Conservation (phyloP, 2,888 invertebrate species). For the Pachliopta kotzebuea region DNA sequence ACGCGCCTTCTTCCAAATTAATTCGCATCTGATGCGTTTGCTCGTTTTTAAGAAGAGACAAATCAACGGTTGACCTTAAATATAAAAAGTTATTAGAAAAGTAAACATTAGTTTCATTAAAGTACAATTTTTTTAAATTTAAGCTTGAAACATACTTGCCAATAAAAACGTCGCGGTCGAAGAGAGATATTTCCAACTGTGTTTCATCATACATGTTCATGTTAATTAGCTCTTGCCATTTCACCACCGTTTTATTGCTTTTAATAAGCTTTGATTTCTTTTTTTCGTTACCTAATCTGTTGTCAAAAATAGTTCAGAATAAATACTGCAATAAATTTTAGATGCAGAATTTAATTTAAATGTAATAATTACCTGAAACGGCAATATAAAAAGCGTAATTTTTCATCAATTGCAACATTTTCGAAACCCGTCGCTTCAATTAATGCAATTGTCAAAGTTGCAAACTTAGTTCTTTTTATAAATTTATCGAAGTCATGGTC, state of each 20-base stretch:
- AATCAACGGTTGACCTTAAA: constrained; percentile 84
- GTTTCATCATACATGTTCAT: constrained; percentile 96
- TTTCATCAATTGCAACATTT: constrained; percentile 88
- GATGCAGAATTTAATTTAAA: neutral
- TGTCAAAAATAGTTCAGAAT: constrained; percentile 33
- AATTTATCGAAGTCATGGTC: constrained; percentile 46
- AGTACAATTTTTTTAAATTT: neutral
- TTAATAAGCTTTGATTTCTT: constrained; percentile 93
- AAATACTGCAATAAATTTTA: neutral
- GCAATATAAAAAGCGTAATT: constrained; percentile 90
- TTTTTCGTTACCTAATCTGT: constrained; percentile 95
- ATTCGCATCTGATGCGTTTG: constrained; percentile 92
- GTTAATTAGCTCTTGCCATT: constrained; percentile 98
- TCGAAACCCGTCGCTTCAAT: constrained; percentile 94
- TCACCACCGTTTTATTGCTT: constrained; percentile 75
- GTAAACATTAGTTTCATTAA: neutral
- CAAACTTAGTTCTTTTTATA: constrained; percentile 54
- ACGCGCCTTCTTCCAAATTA: constrained; percentile 87
- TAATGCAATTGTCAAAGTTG: constrained; percentile 95
- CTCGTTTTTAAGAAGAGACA: constrained; percentile 90
- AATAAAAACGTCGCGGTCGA: constrained; percentile 85
- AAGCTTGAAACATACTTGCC: constrained; percentile 71
- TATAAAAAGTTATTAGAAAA: constrained; percentile 4
- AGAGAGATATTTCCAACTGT: constrained; percentile 91
- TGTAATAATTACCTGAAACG: constrained; percentile 88